A percentile compares a stretch with the other conserved stretches of the same genome.
Conservation (phyloP, 2,113 vertebrate genomes). For the Rafetus swinhoei region DNA sequence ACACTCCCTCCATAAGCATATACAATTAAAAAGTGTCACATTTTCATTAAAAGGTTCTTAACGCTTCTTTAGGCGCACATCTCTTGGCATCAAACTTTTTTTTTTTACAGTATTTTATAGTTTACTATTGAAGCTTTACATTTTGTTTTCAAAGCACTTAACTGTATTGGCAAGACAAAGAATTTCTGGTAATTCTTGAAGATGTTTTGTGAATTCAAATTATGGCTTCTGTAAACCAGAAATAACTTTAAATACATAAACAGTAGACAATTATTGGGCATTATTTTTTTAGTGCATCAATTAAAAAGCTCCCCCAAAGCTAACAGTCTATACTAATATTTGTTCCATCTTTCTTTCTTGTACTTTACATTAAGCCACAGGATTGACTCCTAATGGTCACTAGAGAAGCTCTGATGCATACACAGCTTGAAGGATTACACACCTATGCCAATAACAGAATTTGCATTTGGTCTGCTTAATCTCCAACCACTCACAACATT, state of each 20-base stretch:
- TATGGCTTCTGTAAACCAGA: neutral
- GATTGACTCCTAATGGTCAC: neutral
- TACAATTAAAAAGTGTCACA: neutral
- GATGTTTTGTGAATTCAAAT: neutral
- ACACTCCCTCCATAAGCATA: neutral
- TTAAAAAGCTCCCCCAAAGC: neutral
- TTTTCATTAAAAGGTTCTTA: neutral
- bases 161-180: neutral
- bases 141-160: neutral
- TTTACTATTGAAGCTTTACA: rapidly evolving
- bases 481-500: rapidly evolving
- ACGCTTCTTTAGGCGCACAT: neutral
- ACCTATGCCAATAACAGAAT: neutral
- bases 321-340: neutral
- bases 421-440: no score
- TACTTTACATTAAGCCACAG: neutral
- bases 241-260: constrained; percentile 3
- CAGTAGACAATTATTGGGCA: neutral
- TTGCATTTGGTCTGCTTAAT: neutral
- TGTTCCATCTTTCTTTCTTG: neutral
- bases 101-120: neutral
- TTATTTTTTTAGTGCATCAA: neutral
- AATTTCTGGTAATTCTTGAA: neutral
- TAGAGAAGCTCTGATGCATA: neutral
- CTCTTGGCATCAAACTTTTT: neutral